phyloP scores from a whole-genome alignment of 2,888 invertebrate genomes.

The Odontothrips loti region DNA sequence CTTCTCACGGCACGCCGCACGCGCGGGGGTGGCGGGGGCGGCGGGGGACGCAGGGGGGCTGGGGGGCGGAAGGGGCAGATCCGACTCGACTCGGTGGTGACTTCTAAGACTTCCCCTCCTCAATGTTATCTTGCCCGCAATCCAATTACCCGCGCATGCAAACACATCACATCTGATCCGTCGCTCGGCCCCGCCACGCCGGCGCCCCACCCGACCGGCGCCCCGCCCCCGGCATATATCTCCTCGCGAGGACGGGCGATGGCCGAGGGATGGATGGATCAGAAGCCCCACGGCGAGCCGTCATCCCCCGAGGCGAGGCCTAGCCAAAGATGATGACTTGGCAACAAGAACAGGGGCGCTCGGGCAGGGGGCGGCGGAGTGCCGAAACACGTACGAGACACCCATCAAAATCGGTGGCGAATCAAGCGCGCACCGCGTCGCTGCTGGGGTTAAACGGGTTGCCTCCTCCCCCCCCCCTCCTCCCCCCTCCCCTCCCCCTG shows the following conservation, averaged over 20 bases:
- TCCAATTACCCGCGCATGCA: constrained; percentile 14
- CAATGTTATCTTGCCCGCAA: constrained; percentile 24
- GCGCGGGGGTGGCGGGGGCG: neutral
- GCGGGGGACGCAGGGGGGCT: neutral
- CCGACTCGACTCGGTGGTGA: neutral
- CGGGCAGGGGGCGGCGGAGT: neutral
- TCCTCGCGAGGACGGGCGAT: too few species aligned
- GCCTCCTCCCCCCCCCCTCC: neutral
- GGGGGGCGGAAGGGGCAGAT: neutral
- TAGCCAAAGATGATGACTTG: constrained; percentile 7
- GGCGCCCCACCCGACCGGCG: neutral
- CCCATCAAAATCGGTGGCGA: too few species aligned
- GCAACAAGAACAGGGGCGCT: neutral
- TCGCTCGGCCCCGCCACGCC: neutral
- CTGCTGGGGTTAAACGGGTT: too few species aligned
- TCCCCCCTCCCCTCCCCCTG: neutral
- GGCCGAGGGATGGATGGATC: neutral
- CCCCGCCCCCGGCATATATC: neutral
- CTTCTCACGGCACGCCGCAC: neutral
- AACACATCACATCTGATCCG: constrained; percentile 19
- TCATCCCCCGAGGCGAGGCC: neutral
- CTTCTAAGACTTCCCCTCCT: constrained; percentile 26
- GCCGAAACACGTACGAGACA: neutral
- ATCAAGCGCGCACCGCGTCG: too few species aligned
- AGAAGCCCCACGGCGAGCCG: neutral